phyloP scores from a whole-genome alignment of 2,113 vertebrate genomes.

The Scomber japonicus region DNA sequence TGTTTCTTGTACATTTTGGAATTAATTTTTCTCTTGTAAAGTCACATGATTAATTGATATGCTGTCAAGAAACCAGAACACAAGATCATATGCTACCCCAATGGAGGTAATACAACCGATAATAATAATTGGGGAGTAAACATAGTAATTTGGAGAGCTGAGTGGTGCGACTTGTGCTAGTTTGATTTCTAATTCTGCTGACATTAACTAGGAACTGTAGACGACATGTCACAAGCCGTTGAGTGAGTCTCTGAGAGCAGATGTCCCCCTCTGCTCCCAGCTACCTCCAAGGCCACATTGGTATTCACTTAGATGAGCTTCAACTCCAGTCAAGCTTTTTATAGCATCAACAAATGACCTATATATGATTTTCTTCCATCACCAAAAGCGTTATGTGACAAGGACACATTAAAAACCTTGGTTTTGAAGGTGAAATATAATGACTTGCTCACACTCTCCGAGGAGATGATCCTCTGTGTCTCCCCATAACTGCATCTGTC shows the following conservation, averaged over 20 bases:
- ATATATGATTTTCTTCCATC: constrained; percentile 20
- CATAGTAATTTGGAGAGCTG: not conserved
- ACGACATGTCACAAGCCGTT: constrained; percentile 1
- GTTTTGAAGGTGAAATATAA: constrained; percentile 67
- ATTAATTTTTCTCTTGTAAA: not conserved
- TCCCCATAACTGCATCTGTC: constrained; percentile 10
- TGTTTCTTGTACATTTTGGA: no score
- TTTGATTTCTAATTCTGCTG: not conserved
- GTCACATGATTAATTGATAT: not conserved
- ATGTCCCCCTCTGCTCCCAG: constrained; percentile 39
- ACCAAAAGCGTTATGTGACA: not conserved
- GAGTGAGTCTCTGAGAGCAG: constrained; percentile 42
- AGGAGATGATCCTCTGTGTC: constrained; percentile 20
- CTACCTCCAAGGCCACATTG: constrained; percentile 45
- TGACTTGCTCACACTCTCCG: constrained; percentile 24
- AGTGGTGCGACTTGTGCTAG: not conserved
- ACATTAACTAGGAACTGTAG: not conserved
- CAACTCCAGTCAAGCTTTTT: constrained; percentile 42
- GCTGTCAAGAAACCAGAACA: not conserved
- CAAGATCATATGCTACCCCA: no score
- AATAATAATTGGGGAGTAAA: no score
- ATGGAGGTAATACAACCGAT: no score
- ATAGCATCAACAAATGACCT: constrained; percentile 42
- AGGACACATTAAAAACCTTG: constrained; percentile 16
- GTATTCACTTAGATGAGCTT: constrained; percentile 54